phyloP scores from a whole-genome alignment of 1,140 invertebrate species.

The Calosoma granatense region DNA sequence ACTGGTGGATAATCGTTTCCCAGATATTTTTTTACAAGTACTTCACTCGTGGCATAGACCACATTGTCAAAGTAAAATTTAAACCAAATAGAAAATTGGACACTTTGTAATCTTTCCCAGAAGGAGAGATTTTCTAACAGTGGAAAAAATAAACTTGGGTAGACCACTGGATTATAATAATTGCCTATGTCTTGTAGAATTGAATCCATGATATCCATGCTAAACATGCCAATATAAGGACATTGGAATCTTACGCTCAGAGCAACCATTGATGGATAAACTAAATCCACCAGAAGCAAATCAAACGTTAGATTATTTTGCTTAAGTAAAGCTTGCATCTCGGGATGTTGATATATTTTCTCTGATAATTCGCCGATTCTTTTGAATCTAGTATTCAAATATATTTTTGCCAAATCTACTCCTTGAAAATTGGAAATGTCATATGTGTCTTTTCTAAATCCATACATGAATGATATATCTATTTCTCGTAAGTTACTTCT shows the following conservation, averaged over 20 bases:
- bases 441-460: neutral
- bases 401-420: neutral
- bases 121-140: neutral
- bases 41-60: constrained; percentile 24
- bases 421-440: neutral
- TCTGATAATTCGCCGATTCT: neutral
- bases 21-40: constrained; percentile 32
- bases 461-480: neutral
- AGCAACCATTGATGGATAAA: constrained; percentile 21
- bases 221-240: constrained; percentile 23
- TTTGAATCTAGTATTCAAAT: neutral
- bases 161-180: constrained; percentile 3
- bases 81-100: neutral
- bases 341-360: neutral
- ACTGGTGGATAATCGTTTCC: constrained; percentile 32
- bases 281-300: constrained; percentile 28
- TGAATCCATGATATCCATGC: constrained; percentile 16
- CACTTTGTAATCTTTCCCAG: neutral
- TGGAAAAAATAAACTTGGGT: neutral
- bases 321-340: constrained; percentile 24
- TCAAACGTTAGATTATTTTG: constrained; percentile 28
- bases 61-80: constrained; percentile 14
- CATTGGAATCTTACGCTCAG: constrained; percentile 27
- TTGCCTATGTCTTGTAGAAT: constrained; percentile 20
- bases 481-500: neutral